Evolutionary conservation across 2,888 invertebrate species (phyloP).

Genomic region (Ypsolopha scabrella): DNA sequence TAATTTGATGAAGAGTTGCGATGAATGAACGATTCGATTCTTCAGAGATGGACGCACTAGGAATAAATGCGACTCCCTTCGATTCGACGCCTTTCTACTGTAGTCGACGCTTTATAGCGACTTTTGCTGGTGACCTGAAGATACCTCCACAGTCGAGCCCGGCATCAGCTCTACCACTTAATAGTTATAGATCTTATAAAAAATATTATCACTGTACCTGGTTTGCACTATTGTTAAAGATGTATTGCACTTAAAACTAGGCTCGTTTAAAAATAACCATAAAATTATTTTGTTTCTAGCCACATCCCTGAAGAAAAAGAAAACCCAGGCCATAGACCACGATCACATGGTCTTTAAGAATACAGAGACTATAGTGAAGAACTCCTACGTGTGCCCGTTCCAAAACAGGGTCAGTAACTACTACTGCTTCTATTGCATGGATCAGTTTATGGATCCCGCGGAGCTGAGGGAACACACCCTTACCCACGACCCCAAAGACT

Average conservation of each 20-base stretch:
- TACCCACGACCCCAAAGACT: conserved; percentile 38
- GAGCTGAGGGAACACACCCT: conserved; percentile 48
- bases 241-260: neutral
- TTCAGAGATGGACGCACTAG: too few species aligned
- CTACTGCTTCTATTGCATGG: conserved; percentile 54
- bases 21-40: too few species aligned
- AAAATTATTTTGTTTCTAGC: conserved; percentile 5
- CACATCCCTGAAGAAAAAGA: conserved; percentile 19
- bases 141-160: too few species aligned
- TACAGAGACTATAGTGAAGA: conserved; percentile 37
- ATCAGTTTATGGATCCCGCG: conserved; percentile 49
- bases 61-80: too few species aligned
- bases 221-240: neutral
- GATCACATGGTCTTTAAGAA: conserved; percentile 41
- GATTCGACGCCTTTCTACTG: too few species aligned
- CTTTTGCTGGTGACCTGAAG: too few species aligned
- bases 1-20: too few species aligned
- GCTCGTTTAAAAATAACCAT: neutral
- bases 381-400: conserved; percentile 52
- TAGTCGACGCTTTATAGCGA: too few species aligned
- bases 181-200: too few species aligned
- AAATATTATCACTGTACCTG: too few species aligned
- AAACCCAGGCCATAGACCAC: conserved; percentile 20
- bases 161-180: too few species aligned
- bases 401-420: conserved; percentile 49